Base-by-base conservation (phyloP, 2,888 invertebrate species). In the Andrena bicolor region DNA sequence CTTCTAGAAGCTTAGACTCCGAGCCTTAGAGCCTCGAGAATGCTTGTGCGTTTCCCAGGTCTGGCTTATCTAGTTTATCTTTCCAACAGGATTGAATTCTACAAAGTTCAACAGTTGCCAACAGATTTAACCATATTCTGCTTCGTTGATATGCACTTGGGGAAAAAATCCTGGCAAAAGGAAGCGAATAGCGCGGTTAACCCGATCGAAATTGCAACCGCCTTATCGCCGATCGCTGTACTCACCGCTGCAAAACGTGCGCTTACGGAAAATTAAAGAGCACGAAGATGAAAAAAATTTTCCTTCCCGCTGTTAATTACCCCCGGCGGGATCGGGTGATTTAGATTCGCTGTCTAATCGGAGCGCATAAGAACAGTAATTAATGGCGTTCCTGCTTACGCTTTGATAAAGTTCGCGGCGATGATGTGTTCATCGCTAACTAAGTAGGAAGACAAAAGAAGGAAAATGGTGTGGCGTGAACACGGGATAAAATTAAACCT, bases 221-320 rank as follows among this genome's bases (percentile, higher is more conserved):
- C 32, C 74, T 86, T 86, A 86, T 86, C 83, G 76, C 70, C 66
- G 70, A 87, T 87, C 80, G 76, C 60, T 23, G 61, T 78, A 56
- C 75, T 79, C 79, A 71, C 32, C 56, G 71, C 23, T 63, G 51
- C 85, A 81, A 81, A 75, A 41, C 60, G 35, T 51, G 28, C 76
- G n/a, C 63, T 80, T 79, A 78, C 71, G 83, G 85, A 80, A 85
- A 87, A 86, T 87, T 85, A 78, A 82, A 80, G 61, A 32, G 74
- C 79, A 48, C 48, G 61, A 23, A 32, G 30, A 58, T 49, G 56
- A 20, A 76, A 63, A 69, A 83, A 70, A 56, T 74, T 64, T 64
- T 56, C 64, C 66, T 74, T 61, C 48, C n/a, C 53, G 41, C 35
- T 61, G 48, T 72, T 82, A 81, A 82, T 82, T 82, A 76, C 68